Evolutionary conservation across 2,888 invertebrate species (phyloP).

Genomic region (Trisateles emortualis): DNA sequence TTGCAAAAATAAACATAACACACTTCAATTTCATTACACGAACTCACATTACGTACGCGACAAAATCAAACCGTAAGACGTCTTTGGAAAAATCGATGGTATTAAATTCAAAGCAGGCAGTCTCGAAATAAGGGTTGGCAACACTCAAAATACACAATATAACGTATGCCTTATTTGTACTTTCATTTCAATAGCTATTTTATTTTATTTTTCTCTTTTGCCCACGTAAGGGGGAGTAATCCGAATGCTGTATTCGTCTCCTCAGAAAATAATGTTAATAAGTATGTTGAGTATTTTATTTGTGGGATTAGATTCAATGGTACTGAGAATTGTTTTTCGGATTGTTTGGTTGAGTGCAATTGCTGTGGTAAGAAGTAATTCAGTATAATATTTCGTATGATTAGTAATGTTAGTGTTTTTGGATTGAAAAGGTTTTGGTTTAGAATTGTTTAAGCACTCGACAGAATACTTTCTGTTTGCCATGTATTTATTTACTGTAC

Average conservation of each 20-base stretch:
- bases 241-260: constrained; percentile 38
- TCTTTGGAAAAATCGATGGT: constrained; percentile 60
- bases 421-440: too few species aligned
- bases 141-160: constrained; percentile 54
- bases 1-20: constrained; percentile 1
- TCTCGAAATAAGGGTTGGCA: constrained; percentile 64
- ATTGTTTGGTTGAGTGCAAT: too few species aligned
- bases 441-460: too few species aligned
- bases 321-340: constrained; percentile 8
- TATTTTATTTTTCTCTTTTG: constrained; percentile 47
- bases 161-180: constrained; percentile 63
- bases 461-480: too few species aligned
- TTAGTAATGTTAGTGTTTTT: too few species aligned
- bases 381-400: too few species aligned
- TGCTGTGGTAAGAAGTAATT: too few species aligned
- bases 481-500: too few species aligned
- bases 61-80: constrained; percentile 46
- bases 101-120: constrained; percentile 62
- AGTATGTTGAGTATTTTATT: constrained; percentile 25
- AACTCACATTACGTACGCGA: constrained; percentile 32
- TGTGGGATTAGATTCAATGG: constrained; percentile 26
- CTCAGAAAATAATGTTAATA: constrained; percentile 44
- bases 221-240: constrained; percentile 50
- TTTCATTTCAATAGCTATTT: constrained; percentile 58
- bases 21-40: constrained; percentile 44